Conservation (phyloP, 1,140 invertebrate species). For the Nylanderia fulva region DNA sequence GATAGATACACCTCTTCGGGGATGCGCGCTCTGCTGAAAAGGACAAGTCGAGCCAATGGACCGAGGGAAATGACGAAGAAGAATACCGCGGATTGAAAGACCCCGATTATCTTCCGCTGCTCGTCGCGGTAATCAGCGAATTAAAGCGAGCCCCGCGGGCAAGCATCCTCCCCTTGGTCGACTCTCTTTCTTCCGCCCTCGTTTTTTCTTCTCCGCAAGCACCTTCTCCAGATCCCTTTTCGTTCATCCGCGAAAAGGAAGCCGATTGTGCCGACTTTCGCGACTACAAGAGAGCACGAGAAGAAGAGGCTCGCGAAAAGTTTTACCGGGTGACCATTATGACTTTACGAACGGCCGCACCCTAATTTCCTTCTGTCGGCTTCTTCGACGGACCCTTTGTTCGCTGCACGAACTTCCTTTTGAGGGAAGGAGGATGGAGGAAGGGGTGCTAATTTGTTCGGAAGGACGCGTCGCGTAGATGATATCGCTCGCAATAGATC, state of each 20-base stretch:
- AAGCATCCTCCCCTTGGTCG: constrained; percentile 42
- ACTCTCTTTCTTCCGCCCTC: constrained; percentile 21
- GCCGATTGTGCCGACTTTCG: constrained; percentile 63
- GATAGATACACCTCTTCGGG: constrained; percentile 19
- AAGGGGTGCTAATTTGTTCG: not conserved
- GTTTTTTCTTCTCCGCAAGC: constrained; percentile 36
- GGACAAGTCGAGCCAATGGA: constrained; percentile 60
- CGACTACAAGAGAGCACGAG: constrained; percentile 35
- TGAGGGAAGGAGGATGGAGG: not conserved
- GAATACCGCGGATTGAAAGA: constrained; percentile 73
- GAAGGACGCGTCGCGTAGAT: not conserved
- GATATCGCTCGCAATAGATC: not conserved
- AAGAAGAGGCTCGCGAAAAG: constrained; percentile 51
- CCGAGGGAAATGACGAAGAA: not conserved
- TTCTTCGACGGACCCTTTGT: constrained; percentile 29
- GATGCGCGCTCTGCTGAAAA: constrained; percentile 60
- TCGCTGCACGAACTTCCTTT: constrained; percentile 10
- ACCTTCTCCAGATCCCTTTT: not conserved
- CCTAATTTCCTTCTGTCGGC: constrained; percentile 58
- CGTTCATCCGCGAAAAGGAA: constrained; percentile 48
- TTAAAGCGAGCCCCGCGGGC: constrained; percentile 80
- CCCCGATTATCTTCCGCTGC: constrained; percentile 82
- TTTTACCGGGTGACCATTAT: constrained; percentile 70
- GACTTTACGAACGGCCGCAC: not conserved
- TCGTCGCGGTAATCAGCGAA: constrained; percentile 83